Conservation (phyloP, 1,140 invertebrate species). For the Streblospio benedicti region DNA sequence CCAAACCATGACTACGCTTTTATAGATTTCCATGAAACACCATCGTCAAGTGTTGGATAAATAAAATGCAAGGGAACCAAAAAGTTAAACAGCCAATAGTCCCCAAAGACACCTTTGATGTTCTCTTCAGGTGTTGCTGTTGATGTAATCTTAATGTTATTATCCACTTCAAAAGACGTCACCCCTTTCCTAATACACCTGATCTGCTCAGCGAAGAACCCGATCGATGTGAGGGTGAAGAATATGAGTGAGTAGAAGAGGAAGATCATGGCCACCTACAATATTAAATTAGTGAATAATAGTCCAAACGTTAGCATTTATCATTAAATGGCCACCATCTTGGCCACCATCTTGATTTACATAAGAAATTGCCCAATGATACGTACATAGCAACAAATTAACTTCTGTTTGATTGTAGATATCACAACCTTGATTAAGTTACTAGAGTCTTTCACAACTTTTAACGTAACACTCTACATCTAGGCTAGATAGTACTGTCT, state of each 20-base stretch:
- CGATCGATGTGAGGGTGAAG: conserved; percentile 8
- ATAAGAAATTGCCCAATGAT: too few species aligned
- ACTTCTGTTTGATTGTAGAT: too few species aligned
- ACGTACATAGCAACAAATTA: too few species aligned
- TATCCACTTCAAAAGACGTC: conserved; percentile 16
- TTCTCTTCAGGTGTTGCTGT: not conserved
- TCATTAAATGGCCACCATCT: too few species aligned
- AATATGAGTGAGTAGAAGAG: conserved; percentile 15
- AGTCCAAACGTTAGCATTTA: too few species aligned
- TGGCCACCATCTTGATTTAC: too few species aligned
- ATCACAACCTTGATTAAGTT: too few species aligned
- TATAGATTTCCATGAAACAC: conserved; percentile 11
- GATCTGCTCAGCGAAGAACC: conserved; percentile 11
- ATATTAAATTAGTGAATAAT: too few species aligned
- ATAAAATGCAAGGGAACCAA: conserved; percentile 8
- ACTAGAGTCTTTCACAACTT: too few species aligned
- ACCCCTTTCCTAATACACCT: not conserved
- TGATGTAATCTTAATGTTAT: conserved; percentile 6
- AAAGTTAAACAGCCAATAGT: conserved; percentile 14
- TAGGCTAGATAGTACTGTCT: too few species aligned
- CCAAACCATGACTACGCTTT: too few species aligned
- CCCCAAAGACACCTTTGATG: conserved; percentile 11
- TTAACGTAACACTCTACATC: too few species aligned
- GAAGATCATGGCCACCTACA: conserved; percentile 6
- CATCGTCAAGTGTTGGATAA: conserved; percentile 10